These are phyloP conservation scores for Mechanitis mazaeus DNA, from an alignment of 2,888 invertebrate species.

Conservation along the genomic window DNA sequence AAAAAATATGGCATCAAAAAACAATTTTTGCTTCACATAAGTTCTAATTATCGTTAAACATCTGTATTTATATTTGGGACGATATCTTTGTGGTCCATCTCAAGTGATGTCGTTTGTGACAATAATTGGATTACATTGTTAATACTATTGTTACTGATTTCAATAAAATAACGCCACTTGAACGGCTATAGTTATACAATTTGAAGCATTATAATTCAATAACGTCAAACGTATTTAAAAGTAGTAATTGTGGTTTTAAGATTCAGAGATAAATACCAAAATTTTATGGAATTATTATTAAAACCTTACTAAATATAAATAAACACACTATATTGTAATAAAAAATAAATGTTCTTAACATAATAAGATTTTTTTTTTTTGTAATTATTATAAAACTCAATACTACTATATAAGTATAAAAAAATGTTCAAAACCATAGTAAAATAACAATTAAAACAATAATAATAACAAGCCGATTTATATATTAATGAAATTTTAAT, in stretches of 20 bases:
- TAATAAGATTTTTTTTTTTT: too few relatives aligned
- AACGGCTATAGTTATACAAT: not conserved
- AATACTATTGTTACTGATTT: not conserved
- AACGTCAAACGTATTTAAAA: not conserved
- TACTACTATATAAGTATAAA: too few relatives aligned
- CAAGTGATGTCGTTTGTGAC: not conserved
- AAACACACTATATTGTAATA: too few relatives aligned
- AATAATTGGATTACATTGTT: not conserved
- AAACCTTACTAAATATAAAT: too few relatives aligned
- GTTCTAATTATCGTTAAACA: not conserved
- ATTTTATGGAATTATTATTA: too few relatives aligned
- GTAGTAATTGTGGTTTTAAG: not conserved
- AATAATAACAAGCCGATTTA: not conserved
- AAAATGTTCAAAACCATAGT: too few relatives aligned
- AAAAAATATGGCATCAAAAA: too few relatives aligned
- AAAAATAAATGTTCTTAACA: too few relatives aligned
- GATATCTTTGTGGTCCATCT: constrained; percentile 2
- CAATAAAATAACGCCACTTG: not conserved
- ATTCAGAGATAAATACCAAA: too few relatives aligned
- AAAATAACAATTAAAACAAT: too few relatives aligned
- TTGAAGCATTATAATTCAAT: constrained; percentile 2
- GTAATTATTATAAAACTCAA: too few relatives aligned
- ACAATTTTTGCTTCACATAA: not conserved
- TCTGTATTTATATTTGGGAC: not conserved
- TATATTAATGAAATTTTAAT: constrained; percentile 28